Evolutionary conservation across 2,797 vertebrate species (phyloP).

Genomic region (Onychomys leucogaster): DNA sequence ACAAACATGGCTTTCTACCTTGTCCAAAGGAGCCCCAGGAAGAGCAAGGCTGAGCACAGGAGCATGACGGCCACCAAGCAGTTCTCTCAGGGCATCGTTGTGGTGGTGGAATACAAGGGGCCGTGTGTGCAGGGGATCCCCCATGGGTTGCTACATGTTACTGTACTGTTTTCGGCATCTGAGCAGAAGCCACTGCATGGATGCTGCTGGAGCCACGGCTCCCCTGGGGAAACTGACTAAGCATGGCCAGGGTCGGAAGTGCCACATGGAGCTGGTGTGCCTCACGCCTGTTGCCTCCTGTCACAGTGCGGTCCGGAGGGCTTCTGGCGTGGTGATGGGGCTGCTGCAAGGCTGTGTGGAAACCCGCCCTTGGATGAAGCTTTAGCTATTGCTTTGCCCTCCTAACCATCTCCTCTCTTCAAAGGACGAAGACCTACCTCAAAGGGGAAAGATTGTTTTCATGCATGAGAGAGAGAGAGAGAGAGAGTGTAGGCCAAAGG

Average conservation of each 20-base stretch:
- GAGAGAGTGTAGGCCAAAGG: not conserved
- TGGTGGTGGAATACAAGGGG: constrained; percentile 96
- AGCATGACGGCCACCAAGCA: constrained; percentile 93
- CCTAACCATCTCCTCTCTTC: not conserved
- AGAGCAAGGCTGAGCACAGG: constrained; percentile 94
- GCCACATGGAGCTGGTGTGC: constrained; percentile 93
- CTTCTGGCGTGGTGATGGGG: constrained; percentile 95
- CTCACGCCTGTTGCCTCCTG: constrained; percentile 93
- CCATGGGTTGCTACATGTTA: constrained; percentile 96
- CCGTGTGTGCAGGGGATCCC: constrained; percentile 91
- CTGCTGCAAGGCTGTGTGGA: constrained; percentile 93
- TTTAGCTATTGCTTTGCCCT: constrained; percentile 67
- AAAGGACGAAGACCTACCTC: constrained; percentile 77
- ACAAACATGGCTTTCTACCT: constrained; percentile 97
- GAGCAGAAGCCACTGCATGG: constrained; percentile 93
- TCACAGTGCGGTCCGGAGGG: constrained; percentile 93
- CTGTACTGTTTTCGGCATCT: constrained; percentile 94
- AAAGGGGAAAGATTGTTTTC: constrained; percentile 70
- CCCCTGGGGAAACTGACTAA: constrained; percentile 94
- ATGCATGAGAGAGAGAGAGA: no score
- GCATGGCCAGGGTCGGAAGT: constrained; percentile 96
- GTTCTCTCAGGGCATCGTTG: constrained; percentile 94
- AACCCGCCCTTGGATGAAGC: constrained; percentile 95
- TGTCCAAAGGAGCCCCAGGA: constrained; percentile 95
- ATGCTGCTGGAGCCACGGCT: constrained; percentile 92